phyloP scores from a whole-genome alignment of 1,140 invertebrate species.

The Agraylea sexmaculata region DNA sequence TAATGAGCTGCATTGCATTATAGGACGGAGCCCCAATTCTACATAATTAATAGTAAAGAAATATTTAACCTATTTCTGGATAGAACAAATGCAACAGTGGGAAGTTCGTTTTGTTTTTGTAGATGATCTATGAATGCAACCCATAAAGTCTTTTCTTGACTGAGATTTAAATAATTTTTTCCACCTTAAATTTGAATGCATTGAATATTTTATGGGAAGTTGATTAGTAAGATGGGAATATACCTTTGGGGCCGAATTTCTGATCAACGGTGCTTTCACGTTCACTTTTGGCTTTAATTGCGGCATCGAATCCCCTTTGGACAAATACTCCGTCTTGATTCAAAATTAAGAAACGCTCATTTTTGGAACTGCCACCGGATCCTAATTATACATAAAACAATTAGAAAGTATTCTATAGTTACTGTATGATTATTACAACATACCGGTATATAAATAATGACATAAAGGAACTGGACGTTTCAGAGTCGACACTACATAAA shows the following conservation, averaged over 20 bases:
- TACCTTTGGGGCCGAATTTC: conserved; percentile 45
- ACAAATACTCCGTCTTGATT: conserved; percentile 61
- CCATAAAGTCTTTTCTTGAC: conserved; percentile 76
- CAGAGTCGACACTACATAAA: conserved; percentile 88
- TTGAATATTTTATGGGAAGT: conserved; percentile 9
- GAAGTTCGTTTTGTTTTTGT: conserved; percentile 69
- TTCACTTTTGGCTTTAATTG: conserved; percentile 56
- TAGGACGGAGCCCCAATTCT: too few species aligned
- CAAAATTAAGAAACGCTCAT: conserved; percentile 77
- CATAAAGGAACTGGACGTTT: conserved; percentile 92
- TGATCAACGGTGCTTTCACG: conserved; percentile 44
- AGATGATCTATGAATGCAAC: conserved; percentile 72
- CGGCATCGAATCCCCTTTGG: conserved; percentile 57
- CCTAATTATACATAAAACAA: conserved; percentile 22
- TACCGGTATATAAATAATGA: conserved; percentile 86
- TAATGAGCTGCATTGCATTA: too few species aligned
- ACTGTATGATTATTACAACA: too few species aligned
- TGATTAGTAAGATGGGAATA: conserved; percentile 14
- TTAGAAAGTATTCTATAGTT: conserved; percentile 1
- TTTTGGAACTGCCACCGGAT: conserved; percentile 62
- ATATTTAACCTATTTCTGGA: conserved; percentile 67
- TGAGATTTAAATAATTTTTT: conserved; percentile 9
- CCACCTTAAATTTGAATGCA: conserved; percentile 5
- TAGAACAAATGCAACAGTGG: conserved; percentile 89
- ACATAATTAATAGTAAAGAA: neutral